phyloP scores from a whole-genome alignment of 2,113 vertebrate species.

The Laterallus jamaicensis region DNA sequence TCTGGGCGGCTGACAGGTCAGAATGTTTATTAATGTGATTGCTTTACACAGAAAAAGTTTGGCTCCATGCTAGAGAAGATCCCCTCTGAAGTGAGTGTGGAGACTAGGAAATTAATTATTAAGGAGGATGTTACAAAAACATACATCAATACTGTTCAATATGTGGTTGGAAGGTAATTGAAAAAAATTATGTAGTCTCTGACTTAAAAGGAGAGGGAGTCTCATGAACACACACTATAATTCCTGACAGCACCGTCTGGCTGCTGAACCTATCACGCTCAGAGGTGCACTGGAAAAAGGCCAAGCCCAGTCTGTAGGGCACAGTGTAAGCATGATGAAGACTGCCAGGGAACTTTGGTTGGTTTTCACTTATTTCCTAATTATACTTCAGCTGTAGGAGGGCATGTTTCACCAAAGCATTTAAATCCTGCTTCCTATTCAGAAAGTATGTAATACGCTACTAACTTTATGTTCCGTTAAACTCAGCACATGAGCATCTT shows the following conservation, averaged over 20 bases:
- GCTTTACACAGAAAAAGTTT: background rate
- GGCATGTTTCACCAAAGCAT: background rate
- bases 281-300: background rate
- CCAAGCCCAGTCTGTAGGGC: background rate
- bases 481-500: background rate
- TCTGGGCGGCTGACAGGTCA: background rate
- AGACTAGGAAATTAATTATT: slow-evolving; percentile 63
- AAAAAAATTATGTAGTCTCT: slow-evolving; percentile 53
- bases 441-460: background rate
- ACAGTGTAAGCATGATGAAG: background rate
- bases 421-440: background rate
- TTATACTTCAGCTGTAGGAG: background rate
- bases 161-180: slow-evolving; percentile 63
- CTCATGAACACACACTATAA: slow-evolving; percentile 9
- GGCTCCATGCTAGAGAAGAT: slow-evolving; percentile 41
- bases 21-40: background rate
- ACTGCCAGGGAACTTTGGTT: background rate
- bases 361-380: background rate
- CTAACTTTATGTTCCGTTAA: background rate
- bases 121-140: slow-evolving; percentile 60
- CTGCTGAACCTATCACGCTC: background rate
- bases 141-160: slow-evolving; percentile 53
- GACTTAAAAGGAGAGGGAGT: slow-evolving; percentile 54
- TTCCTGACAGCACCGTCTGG: slow-evolving; percentile 10
- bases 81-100: slow-evolving; percentile 11